Evolutionary conservation across 2,113 vertebrate genomes (phyloP).

Genomic region (Thermophis baileyi): DNA sequence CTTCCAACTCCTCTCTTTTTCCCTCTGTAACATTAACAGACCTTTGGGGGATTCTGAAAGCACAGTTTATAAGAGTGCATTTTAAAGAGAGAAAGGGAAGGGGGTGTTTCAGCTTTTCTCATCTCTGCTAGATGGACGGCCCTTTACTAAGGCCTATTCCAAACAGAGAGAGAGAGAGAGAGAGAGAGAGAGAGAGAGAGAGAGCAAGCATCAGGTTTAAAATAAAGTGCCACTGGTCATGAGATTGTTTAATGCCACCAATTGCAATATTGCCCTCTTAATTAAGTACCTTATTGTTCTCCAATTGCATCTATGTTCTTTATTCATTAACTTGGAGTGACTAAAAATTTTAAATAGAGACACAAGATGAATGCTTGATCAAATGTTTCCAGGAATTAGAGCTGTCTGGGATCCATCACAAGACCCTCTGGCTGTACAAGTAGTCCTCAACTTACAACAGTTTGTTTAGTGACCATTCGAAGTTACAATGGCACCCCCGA

Average conservation of each 20-base stretch:
- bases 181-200: conserved; percentile 43
- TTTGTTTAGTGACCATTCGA: not conserved
- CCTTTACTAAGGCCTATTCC: conserved; percentile 36
- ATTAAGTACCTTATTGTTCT: conserved; percentile 65
- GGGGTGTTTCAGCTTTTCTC: conserved; percentile 15
- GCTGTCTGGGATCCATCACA: not conserved
- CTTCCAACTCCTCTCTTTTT: conserved; percentile 62
- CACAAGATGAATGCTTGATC: conserved; percentile 29
- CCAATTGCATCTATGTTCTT: conserved; percentile 55
- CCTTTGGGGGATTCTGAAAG: conserved; percentile 58
- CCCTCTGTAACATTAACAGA: conserved; percentile 64
- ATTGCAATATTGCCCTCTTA: conserved; percentile 53
- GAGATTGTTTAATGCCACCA: conserved; percentile 57
- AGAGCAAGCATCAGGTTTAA: conserved; percentile 39
- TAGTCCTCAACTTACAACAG: not conserved
- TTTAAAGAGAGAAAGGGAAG: conserved; percentile 32
- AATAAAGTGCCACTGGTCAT: conserved; percentile 36
- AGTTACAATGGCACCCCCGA: not conserved
- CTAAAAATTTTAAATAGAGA: conserved; percentile 49
- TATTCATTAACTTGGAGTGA: conserved; percentile 54
- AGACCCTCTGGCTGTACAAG: not conserved
- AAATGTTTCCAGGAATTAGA: conserved; percentile 46
- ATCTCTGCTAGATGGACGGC: conserved; percentile 29
- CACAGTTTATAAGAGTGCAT: conserved; percentile 50
- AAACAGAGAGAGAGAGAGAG: conserved; percentile 41